Evolutionary conservation across 2,888 invertebrate species (phyloP).

Genomic region (Drosophila cognata): DNA sequence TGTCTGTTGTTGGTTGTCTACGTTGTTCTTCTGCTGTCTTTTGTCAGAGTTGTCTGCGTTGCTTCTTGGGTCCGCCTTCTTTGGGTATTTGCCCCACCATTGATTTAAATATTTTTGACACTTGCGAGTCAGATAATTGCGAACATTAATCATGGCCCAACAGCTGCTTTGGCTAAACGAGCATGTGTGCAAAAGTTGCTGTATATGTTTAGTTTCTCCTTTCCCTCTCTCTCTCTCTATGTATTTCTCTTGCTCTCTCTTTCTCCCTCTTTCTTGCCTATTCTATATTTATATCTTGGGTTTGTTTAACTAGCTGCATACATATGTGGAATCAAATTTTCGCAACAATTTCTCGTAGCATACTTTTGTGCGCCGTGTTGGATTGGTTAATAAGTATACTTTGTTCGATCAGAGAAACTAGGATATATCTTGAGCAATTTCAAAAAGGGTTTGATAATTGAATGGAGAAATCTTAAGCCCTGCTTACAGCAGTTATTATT

Average conservation of each 20-base stretch:
- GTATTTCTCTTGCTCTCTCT: background rate
- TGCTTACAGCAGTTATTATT: background rate
- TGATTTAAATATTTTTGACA: constrained; percentile 82
- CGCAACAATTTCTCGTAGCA: constrained; percentile 31
- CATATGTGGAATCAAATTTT: constrained; percentile 1
- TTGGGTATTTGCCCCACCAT: constrained; percentile 52
- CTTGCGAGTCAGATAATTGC: constrained; percentile 75
- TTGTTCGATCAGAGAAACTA: background rate
- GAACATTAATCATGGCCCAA: constrained; percentile 74
- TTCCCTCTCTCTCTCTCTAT: background rate
- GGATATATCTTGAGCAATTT: background rate
- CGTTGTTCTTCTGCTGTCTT: constrained; percentile 30
- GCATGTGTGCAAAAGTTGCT: constrained; percentile 16
- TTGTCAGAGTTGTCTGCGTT: constrained; percentile 58
- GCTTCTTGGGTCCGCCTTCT: constrained; percentile 24
- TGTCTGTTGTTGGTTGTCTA: constrained; percentile 37
- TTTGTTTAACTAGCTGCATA: constrained; percentile 7
- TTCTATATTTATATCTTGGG: constrained; percentile 8
- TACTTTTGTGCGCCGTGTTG: constrained; percentile 27
- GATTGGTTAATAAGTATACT: background rate
- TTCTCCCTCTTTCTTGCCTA: background rate
- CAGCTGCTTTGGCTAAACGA: constrained; percentile 54
- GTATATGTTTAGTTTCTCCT: background rate
- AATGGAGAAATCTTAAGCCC: background rate
- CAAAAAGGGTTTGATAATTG: background rate